A percentile compares a stretch with the other conserved stretches of the same genome.
phyloP scores from a whole-genome alignment of 2,797 vertebrate genomes.

The Catamblyrhynchus diadema region DNA sequence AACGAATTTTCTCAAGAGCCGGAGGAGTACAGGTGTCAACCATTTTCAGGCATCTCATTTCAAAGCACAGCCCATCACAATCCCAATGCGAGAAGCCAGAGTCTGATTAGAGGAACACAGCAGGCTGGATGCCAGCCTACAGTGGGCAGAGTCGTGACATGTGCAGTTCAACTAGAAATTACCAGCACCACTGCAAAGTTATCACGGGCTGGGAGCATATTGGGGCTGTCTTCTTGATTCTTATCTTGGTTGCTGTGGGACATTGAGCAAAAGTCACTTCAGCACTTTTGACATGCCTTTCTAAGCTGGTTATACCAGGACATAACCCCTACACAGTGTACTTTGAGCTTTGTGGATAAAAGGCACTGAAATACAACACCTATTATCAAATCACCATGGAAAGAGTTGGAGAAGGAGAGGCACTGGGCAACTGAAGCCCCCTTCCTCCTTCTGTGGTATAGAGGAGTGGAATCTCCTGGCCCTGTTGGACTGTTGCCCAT shows the following conservation, averaged over 20 bases:
- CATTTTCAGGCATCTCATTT: slow-evolving; percentile 68
- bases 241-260: not conserved
- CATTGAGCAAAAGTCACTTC: not conserved
- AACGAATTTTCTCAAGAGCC: slow-evolving; percentile 61
- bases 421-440: fast-evolving
- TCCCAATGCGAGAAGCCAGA: slow-evolving; percentile 21
- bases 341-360: not conserved
- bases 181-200: not conserved
- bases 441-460: not conserved
- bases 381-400: not conserved
- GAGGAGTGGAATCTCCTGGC: not conserved
- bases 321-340: not conserved
- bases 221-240: not conserved
- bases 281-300: not conserved
- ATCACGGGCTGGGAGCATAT: not conserved
- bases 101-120: slow-evolving; percentile 33
- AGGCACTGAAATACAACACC: not conserved
- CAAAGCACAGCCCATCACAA: slow-evolving; percentile 57
- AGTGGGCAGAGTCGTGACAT: not conserved
- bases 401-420: not conserved
- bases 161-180: not conserved
- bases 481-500: not conserved
- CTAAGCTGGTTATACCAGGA: not conserved
- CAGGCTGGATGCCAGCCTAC: slow-evolving; percentile 5
- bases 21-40: slow-evolving; percentile 68